Percentiles rank a stretch among this genome's conserved stretches.
phyloP scores from a whole-genome alignment of 2,113 vertebrate species.

The Ceyx cyanopectus region DNA sequence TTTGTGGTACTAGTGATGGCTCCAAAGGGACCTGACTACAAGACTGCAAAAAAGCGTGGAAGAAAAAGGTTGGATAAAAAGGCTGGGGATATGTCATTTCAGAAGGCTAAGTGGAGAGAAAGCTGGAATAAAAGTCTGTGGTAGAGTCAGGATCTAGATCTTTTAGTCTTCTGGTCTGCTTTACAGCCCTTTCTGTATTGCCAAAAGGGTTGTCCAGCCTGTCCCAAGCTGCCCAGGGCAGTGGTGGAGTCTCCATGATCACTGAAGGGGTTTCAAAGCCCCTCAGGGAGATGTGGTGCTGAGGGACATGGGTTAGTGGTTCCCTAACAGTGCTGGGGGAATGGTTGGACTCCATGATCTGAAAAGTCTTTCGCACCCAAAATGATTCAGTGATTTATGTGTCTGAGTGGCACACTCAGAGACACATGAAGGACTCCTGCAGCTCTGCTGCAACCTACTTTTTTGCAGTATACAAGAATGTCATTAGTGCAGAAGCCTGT shows the following conservation, averaged over 20 bases:
- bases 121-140: neutral
- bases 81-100: neutral
- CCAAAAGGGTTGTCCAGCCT: neutral
- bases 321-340: neutral
- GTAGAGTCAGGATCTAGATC: neutral
- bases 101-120: neutral
- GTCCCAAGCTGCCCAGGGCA: neutral
- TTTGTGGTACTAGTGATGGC: neutral
- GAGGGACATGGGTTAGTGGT: neutral
- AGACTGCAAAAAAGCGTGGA: neutral
- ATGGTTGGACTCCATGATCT: neutral
- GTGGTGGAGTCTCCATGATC: neutral
- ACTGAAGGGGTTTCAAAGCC: neutral
- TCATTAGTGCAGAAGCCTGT: neutral
- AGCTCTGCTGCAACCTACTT: neutral
- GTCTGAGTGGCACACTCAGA: neutral
- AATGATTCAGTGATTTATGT: neutral
- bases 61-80: neutral
- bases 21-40: neutral
- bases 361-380: neutral
- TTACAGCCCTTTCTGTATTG: neutral
- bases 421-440: neutral
- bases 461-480: neutral
- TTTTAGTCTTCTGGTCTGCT: neutral
- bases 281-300: neutral